Evolutionary conservation across 2,888 invertebrate species (phyloP), one percentile per base, ranked within the genome.

Genomic region (Apamea epomidion): DNA sequence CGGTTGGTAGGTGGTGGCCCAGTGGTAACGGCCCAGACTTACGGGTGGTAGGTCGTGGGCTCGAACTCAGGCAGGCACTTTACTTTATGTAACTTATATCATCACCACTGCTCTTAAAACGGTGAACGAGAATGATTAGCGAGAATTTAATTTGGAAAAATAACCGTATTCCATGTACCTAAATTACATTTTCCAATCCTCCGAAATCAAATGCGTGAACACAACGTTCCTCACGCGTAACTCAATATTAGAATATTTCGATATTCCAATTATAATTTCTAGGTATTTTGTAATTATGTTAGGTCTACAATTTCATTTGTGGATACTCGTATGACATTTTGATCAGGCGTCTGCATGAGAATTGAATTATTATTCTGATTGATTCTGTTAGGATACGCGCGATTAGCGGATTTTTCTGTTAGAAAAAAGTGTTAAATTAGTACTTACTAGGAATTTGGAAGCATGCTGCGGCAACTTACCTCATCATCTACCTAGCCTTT

Each of bases 161-260:
- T 16, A 5, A 54, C 18, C 1, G 7, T 29, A 45, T 71, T 60
- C 14, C 25, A 45, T 45, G 37, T 42, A 18, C 1, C 37, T 25
- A 4, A 48, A 77, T 48, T 29, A 78, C 16, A 60, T 60, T 78
- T 48, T 60, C n/a, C 37, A 60, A 48, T 60, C 29, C 21, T 37
- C 21, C 18, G 67, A n/a, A 77, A 68, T 58, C n/a, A 37, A 7
- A 77, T n/a, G 14, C 29, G 16, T 10, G 8, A 25, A 68, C 29
- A 70, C 16, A 51, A 32, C 25, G 32, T 54, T 51, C 7, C 62
- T 69, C 78, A 51, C 48, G 37, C 25, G 42, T 62, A 10, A 51
- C 48, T 62, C 51, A 54, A 62, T 78, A 68, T 62, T 62, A 7
- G 25, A 42, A 45, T 51, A 69, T n/a, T 60, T 42, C 68, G 32